Conservation (phyloP, 2,888 invertebrate genomes). For the Metacarcinus magister region DNA sequence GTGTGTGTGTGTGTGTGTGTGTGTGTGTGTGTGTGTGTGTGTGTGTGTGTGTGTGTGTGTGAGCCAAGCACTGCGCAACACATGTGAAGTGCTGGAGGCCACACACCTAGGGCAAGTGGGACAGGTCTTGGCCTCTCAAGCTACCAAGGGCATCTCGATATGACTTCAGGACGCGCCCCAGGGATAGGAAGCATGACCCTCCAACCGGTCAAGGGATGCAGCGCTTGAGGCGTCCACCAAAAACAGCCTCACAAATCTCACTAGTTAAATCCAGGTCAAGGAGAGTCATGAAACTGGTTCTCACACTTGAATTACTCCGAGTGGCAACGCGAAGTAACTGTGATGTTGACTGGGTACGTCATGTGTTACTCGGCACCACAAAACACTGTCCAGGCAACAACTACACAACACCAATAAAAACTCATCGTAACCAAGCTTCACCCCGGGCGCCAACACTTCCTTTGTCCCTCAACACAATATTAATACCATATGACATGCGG, state of each 20-base stretch:
- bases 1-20: background rate
- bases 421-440: background rate
- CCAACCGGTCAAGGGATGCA: background rate
- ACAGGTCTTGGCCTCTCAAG: background rate
- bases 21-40: background rate
- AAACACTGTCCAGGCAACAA: background rate
- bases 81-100: background rate
- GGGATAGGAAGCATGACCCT: background rate
- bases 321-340: background rate
- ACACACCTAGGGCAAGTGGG: background rate
- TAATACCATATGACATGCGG: background rate
- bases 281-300: constrained; percentile 1
- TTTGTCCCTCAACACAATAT: constrained; percentile 14
- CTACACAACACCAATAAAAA: background rate
- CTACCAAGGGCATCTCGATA: background rate
- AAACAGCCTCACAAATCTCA: background rate
- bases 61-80: background rate
- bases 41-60: background rate
- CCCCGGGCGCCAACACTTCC: background rate
- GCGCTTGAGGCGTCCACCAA: constrained; percentile 6
- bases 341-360: background rate
- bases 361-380: background rate
- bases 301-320: background rate
- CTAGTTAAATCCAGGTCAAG: background rate
- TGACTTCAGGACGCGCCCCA: background rate